Evolutionary conservation across 2,113 vertebrate species (phyloP), one percentile per base, ranked within the genome.

Genomic region (Hemibagrus wyckioides): DNA sequence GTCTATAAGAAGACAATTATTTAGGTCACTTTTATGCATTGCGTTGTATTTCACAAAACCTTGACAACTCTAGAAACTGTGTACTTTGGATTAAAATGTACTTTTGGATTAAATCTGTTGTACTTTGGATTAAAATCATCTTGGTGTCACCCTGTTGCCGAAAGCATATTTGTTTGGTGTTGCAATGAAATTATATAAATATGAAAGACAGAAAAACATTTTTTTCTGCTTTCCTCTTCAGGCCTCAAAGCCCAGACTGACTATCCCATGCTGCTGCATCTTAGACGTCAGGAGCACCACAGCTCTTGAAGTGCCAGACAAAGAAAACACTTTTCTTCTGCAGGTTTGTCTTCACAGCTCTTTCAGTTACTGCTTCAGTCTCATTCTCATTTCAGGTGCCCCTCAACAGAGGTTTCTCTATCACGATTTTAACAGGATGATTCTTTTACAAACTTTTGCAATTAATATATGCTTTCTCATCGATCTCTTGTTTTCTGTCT

Each of bases 311-410:
- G 96, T 98, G 91, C 97, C 97, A 0, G 97, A 98, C 92, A 96
- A 97, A 89, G 97, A 98, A 92, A 97, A 98, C 94, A 97, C 97
- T 0, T 97, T 98, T 69, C 95, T 98, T 83, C 94, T 98, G 80
- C 97, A 97, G 96, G 97, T 97, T 87, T 15, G 61, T 89, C 61
- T 50, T 41, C 17, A 90, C 8, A 5, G 56, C 21, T 82, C 57
- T 69, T 17, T 79, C 73, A 61, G n/a, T 67, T 36, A 63, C 71
- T 54, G 21, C 73, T 44, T 75, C 21, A 41, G 1, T 80, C n/a
- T 84, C 61, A n/a, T 21, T 63, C 77, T 80, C 50, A 36, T 33
- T 39, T 33, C 3, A 54, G 15, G n/a, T 80, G 33, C 19, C 30
- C 41, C 23, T 59, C 21, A 5, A 54, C 25, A 52, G 14, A 48